phyloP scores from a whole-genome alignment of 2,797 vertebrate species.

The Sebastes flavidus region DNA sequence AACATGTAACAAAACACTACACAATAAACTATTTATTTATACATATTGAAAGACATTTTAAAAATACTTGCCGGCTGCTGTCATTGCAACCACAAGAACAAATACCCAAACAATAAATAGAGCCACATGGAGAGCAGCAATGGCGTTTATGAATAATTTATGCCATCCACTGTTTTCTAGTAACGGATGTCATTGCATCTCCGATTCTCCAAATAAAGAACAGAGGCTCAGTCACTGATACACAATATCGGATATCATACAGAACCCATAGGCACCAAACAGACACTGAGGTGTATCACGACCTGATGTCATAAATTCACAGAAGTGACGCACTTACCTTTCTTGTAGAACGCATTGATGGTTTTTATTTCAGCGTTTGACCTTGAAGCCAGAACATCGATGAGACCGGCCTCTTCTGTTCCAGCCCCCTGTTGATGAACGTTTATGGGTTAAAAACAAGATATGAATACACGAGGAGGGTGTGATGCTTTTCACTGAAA shows the following conservation, averaged over 20 bases:
- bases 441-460: neutral
- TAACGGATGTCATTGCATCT: constrained; percentile 37
- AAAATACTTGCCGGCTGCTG: neutral
- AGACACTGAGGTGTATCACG: neutral
- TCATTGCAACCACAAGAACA: constrained; percentile 10
- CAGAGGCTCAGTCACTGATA: constrained; percentile 8
- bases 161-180: constrained; percentile 42
- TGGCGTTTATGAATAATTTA: constrained; percentile 65
- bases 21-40: neutral
- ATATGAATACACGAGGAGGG: neutral
- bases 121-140: constrained; percentile 3
- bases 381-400: constrained; percentile 94
- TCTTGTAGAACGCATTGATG: constrained; percentile 85
- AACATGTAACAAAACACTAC: neutral
- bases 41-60: neutral
- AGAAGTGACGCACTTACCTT: constrained; percentile 71
- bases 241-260: constrained; percentile 54
- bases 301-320: neutral
- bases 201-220: constrained; percentile 2
- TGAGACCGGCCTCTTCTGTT: constrained; percentile 94
- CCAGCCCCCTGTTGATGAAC: constrained; percentile 88
- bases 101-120: constrained; percentile 21
- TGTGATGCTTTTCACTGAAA: neutral
- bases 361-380: constrained; percentile 81
- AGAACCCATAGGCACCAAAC: neutral